Base-by-base conservation (phyloP, 2,113 vertebrate species). In the Notarius lentiginosus region DNA sequence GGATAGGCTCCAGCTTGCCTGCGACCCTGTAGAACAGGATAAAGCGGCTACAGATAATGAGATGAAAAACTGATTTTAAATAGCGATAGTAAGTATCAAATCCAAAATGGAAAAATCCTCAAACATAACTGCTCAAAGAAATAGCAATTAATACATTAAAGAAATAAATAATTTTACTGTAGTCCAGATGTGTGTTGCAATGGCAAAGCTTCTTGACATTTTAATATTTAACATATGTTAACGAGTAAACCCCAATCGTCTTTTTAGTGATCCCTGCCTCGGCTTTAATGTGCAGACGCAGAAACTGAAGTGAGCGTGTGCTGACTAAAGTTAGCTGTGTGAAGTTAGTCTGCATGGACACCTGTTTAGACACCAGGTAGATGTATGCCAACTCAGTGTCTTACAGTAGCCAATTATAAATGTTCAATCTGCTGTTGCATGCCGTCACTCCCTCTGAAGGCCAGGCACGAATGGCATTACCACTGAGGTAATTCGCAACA, bases 401-500 rank as follows among this genome's bases (percentile, higher is more conserved):
- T 83, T 89, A 91, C 87, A 87, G 84, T 88, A 84, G 47, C 77
- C 79, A 51, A 66, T 86, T 91, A 91, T 91, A 91, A 93, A 93
- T 91, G 91, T 87, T 63, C 75, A 83, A 89, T 83, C 90, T 92
- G 88, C 87, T 93, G 85, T 79, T 89, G 55, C 51, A 51, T 20
- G n/a, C n/a, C 73, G 75, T 88, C 82, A 86, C 63, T 88, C 81
- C 80, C 83, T 72, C n/a, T 83, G 55, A 27, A 66, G 72, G 84
- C 61, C 83, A 82, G n/a, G 56, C 79, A 56, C 73, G 77, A 85
- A 72, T 77, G 68, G 51, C 72, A 89, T 87, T 87, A 87, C 56
- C 66, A 68, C 66, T 90, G 86, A 89, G 88, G 89, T 89, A 89
- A 86, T 75, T 85, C 53, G 79, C 63, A 88, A 83, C 77, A 61